phyloP scores from a whole-genome alignment of 2,888 invertebrate species.

The Vanessa cardui region DNA sequence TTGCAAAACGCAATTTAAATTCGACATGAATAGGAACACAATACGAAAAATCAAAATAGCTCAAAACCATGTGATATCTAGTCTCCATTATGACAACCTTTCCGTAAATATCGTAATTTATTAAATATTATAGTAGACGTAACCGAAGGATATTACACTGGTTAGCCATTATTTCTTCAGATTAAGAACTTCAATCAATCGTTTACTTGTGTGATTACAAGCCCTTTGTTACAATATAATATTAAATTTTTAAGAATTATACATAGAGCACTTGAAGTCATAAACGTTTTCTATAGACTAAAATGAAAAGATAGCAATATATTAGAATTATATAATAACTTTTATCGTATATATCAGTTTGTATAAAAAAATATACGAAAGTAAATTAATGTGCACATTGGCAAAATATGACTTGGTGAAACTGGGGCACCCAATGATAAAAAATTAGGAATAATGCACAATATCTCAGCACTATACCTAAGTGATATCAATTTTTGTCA shows the following conservation, averaged over 20 bases:
- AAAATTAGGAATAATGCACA: conserved; percentile 72
- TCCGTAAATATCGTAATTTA: conserved; percentile 45
- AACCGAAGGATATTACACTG: conserved; percentile 34
- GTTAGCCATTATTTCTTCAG: conserved; percentile 22
- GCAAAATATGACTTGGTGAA: conserved; percentile 67
- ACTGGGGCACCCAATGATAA: conserved; percentile 71
- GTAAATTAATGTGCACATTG: conserved; percentile 74
- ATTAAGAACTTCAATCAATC: background rate
- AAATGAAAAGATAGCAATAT: conserved; percentile 83
- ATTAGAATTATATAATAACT: conserved; percentile 77
- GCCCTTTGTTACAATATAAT: conserved; percentile 31
- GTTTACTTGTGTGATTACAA: conserved; percentile 25
- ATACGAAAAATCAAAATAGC: conserved; percentile 49
- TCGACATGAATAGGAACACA: conserved; percentile 28
- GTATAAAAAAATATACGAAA: conserved; percentile 76
- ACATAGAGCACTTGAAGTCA: conserved; percentile 62
- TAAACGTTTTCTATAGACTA: conserved; percentile 79
- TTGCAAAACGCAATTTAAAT: conserved; percentile 49
- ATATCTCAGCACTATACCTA: conserved; percentile 74
- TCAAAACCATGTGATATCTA: conserved; percentile 82
- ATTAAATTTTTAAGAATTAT: conserved; percentile 37
- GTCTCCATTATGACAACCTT: conserved; percentile 66
- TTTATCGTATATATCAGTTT: conserved; percentile 80
- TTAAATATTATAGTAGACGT: conserved; percentile 29
- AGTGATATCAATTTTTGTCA: conserved; percentile 62